These are phyloP conservation scores for Hydropsyche betteni DNA, from an alignment of 2,888 invertebrate species.

Conservation along the genomic window DNA sequence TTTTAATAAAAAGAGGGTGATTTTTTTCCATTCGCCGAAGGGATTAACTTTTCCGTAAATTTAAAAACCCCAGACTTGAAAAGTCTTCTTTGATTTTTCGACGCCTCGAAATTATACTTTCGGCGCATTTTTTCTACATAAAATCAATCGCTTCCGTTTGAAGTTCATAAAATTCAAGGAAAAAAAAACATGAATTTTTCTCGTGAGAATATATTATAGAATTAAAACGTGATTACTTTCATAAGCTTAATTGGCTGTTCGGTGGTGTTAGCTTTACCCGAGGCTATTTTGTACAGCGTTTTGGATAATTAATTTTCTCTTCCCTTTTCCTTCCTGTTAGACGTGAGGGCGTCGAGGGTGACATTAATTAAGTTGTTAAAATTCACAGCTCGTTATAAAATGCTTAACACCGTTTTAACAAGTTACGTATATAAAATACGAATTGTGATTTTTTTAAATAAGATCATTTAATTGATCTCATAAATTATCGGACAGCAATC, in stretches of 20 bases:
- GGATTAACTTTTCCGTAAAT: constrained; percentile 46
- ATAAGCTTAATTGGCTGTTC: constrained; percentile 18
- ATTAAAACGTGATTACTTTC: constrained; percentile 29
- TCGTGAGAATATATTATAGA: constrained; percentile 2
- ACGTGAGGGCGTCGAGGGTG: constrained; percentile 35
- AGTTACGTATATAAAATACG: not conserved
- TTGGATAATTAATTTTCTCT: constrained; percentile 44
- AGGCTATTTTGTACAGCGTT: constrained; percentile 1
- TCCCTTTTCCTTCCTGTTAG: constrained; percentile 32
- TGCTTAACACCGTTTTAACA: constrained; percentile 38
- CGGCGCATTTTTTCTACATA: not conserved
- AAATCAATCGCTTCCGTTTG: not conserved
- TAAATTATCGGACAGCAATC: not conserved
- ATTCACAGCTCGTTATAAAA: constrained; percentile 45
- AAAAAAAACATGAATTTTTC: constrained; percentile 21
- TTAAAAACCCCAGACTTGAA: constrained; percentile 32
- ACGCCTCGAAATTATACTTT: not conserved
- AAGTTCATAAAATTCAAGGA: not conserved
- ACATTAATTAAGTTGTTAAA: constrained; percentile 48
- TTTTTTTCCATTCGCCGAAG: constrained; percentile 46
- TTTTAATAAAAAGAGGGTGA: constrained; percentile 48
- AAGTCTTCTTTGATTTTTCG: not conserved
- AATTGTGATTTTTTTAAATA: not conserved
- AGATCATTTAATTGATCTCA: not conserved
- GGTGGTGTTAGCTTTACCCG: constrained; percentile 37